These are phyloP conservation scores for Danio jaintianensis DNA, from an alignment of 2,797 vertebrate genomes.

Conservation along the genomic window DNA sequence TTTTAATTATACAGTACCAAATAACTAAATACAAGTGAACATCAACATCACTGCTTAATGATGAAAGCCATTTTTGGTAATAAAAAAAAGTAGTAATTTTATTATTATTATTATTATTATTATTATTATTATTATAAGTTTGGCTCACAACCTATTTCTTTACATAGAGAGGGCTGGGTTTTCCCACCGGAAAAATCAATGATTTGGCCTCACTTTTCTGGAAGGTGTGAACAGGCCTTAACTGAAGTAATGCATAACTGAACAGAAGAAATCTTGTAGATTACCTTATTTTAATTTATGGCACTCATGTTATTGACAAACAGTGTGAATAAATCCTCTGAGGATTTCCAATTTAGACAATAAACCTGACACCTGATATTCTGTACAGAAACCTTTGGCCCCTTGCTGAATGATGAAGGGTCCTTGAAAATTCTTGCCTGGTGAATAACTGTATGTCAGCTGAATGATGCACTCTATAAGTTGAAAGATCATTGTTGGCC, in stretches of 20 bases:
- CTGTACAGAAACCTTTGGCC: conserved; percentile 2
- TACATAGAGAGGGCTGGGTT: no score
- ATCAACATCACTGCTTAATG: no score
- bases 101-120: no score
- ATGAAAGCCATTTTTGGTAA: no score
- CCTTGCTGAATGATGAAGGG: conserved; percentile 15
- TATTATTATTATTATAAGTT: no score
- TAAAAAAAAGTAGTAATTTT: no score
- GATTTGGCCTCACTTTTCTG: no score
- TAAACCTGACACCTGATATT: conserved; percentile 35
- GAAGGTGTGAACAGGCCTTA: no score
- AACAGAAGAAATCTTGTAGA: background rate
- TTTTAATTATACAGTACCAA: no score
- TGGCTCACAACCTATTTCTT: no score
- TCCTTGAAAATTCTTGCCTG: conserved; percentile 16
- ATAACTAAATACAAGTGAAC: no score
- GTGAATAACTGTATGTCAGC: conserved; percentile 20
- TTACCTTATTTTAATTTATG: background rate
- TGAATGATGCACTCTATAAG: background rate
- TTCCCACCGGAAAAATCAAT: no score
- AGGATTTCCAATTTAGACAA: conserved; percentile 14
- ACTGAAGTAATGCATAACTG: background rate
- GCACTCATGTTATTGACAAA: background rate
- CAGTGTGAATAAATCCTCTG: conserved; percentile 13
- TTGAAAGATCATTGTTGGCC: background rate